Conservation (phyloP, 1,140 invertebrate genomes). For the Onthophagus taurus region DNA sequence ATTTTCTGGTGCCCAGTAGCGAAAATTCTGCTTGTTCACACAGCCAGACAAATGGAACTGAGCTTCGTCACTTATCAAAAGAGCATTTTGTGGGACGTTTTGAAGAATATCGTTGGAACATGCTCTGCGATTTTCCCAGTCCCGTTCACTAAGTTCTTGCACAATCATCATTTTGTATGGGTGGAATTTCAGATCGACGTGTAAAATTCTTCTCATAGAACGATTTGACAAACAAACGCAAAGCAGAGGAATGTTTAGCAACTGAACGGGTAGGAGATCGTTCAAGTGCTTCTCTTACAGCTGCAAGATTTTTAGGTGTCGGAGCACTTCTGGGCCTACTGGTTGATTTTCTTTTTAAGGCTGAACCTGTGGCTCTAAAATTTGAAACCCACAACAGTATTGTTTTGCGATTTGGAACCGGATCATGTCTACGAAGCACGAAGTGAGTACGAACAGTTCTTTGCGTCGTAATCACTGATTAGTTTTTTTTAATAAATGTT, state of each 20-base stretch:
- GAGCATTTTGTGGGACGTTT: no score
- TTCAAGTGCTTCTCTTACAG: no score
- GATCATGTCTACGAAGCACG: conserved; percentile 6
- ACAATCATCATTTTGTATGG: conserved; percentile 13
- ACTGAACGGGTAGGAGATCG: no score
- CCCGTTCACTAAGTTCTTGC: conserved; percentile 14
- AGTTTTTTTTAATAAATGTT: no score
- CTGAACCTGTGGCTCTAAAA: conserved; percentile 20
- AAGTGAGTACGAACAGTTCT: conserved; percentile 12
- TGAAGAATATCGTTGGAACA: no score
- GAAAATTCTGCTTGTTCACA: conserved; percentile 17
- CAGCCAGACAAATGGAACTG: conserved; percentile 14
- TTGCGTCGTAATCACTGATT: no score
- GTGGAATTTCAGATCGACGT: conserved; percentile 12
- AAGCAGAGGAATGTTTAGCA: conserved; percentile 18
- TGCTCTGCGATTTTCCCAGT: conserved; percentile 11
- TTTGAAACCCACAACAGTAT: conserved; percentile 18
- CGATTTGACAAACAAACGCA: conserved; percentile 13
- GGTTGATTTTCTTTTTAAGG: conserved; percentile 21
- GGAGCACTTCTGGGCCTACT: no score
- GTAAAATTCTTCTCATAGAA: conserved; percentile 15
- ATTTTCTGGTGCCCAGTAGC: conserved; percentile 12
- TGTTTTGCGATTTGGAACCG: conserved; percentile 12
- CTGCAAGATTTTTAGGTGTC: no score
- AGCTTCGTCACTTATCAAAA: conserved; percentile 16